Conservation (phyloP, 2,797 vertebrate species). For the Malurus splendens region DNA sequence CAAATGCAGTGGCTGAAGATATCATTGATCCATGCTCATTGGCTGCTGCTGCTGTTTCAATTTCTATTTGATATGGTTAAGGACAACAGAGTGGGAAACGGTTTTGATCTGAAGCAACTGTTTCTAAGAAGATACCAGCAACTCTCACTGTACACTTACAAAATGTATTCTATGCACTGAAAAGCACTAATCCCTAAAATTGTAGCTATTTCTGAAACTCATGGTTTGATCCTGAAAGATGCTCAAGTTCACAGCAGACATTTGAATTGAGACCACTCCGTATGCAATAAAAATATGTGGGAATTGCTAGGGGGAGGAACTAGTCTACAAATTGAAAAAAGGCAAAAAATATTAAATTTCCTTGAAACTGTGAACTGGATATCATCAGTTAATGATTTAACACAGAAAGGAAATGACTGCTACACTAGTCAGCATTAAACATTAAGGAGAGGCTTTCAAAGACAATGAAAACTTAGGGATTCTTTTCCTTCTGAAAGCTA, state of each 20-base stretch:
- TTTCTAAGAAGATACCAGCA: slow-evolving; percentile 84
- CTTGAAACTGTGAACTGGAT: slow-evolving; percentile 15
- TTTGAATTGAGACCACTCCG: background rate
- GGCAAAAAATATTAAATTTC: slow-evolving; percentile 4
- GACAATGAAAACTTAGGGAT: background rate
- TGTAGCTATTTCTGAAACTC: slow-evolving; percentile 44
- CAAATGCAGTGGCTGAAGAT: slow-evolving; percentile 81
- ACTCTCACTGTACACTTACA: slow-evolving; percentile 65
- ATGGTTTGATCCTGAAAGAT: background rate
- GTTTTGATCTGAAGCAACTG: slow-evolving; percentile 75
- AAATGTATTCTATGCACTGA: background rate
- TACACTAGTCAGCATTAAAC: background rate
- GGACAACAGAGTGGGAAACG: slow-evolving; percentile 69
- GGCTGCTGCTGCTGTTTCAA: slow-evolving; percentile 76
- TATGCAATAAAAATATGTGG: slow-evolving; percentile 14
- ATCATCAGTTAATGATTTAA: slow-evolving; percentile 1
- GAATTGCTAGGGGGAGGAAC: slow-evolving; percentile 23
- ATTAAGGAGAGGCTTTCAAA: background rate
- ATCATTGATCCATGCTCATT: slow-evolving; percentile 84
- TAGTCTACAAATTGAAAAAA: slow-evolving; percentile 5
- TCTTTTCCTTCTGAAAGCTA: background rate
- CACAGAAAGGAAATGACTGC: background rate
- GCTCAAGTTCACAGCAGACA: background rate
- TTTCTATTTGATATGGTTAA: slow-evolving; percentile 82
- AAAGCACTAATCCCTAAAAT: slow-evolving; percentile 42